phyloP scores from a whole-genome alignment of 2,113 vertebrate species.

The Ammodytes marinus region DNA sequence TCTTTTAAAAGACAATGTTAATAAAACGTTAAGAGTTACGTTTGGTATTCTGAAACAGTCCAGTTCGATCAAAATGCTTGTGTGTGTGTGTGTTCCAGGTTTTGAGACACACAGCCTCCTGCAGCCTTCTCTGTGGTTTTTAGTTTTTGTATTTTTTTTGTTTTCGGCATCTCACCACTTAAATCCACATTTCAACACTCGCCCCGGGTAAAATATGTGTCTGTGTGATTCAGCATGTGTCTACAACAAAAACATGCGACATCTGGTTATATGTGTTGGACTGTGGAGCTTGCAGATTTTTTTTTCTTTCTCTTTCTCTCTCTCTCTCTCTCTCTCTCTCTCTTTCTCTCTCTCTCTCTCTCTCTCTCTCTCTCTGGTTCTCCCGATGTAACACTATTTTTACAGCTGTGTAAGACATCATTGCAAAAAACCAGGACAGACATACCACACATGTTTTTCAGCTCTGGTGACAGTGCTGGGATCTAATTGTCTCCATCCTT shows the following conservation, averaged over 20 bases:
- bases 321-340: too few species aligned
- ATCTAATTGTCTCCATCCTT: slow-evolving; percentile 60
- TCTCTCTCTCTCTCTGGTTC: slow-evolving; percentile 43
- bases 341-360: too few species aligned
- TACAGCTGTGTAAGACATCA: slow-evolving; percentile 76
- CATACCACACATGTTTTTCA: slow-evolving; percentile 69
- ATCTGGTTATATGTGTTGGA: slow-evolving; percentile 67
- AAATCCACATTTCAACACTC: slow-evolving; percentile 59
- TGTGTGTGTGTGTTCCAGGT: slow-evolving; percentile 3
- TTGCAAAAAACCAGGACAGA: slow-evolving; percentile 42
- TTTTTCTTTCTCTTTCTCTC: too few species aligned
- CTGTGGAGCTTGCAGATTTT: too few species aligned
- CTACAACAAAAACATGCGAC: slow-evolving; percentile 67
- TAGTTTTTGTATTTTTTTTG: slow-evolving; percentile 47
- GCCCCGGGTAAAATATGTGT: slow-evolving; percentile 53
- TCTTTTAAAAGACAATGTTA: not conserved
- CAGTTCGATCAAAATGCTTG: not conserved
- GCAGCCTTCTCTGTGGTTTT: slow-evolving; percentile 26
- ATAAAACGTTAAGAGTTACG: too few species aligned
- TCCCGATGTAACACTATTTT: slow-evolving; percentile 64
- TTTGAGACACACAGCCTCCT: slow-evolving; percentile 34
- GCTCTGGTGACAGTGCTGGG: slow-evolving; percentile 59
- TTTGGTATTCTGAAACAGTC: too few species aligned
- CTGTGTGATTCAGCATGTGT: slow-evolving; percentile 58
- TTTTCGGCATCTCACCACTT: slow-evolving; percentile 46